Percentiles rank a stretch among this genome's conserved stretches.
Conservation (phyloP, 2,113 vertebrate genomes). For the Romanogobio albipinnatus region DNA sequence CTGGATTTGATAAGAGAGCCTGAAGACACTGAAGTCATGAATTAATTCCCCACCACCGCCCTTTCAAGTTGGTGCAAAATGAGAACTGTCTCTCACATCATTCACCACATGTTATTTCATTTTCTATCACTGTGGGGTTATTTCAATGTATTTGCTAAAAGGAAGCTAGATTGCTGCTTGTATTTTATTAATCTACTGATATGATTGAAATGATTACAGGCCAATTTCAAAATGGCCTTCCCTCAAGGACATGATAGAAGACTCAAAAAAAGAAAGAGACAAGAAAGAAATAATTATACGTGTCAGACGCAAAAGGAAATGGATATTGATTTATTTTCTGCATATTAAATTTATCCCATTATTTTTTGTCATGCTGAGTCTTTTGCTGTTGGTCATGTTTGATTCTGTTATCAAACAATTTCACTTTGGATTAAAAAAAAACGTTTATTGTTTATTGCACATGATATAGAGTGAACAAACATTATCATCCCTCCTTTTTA, state of each 20-base stretch:
- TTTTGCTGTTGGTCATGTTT: constrained; percentile 35
- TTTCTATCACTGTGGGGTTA: constrained; percentile 47
- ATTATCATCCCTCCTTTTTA: background rate
- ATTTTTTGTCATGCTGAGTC: constrained; percentile 38
- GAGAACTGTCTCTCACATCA: constrained; percentile 59
- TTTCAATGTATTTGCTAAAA: constrained; percentile 61
- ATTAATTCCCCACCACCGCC: constrained; percentile 50
- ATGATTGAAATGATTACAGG: constrained; percentile 59
- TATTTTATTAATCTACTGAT: constrained; percentile 60
- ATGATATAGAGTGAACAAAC: background rate
- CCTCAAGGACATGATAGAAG: constrained; percentile 41
- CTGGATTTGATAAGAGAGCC: constrained; percentile 66
- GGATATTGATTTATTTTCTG: constrained; percentile 54
- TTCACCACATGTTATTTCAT: constrained; percentile 47
- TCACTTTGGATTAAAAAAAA: constrained; percentile 19
- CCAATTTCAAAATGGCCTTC: constrained; percentile 50
- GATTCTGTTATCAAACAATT: constrained; percentile 50
- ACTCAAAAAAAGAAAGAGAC: constrained; percentile 34
- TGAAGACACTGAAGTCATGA: constrained; percentile 57
- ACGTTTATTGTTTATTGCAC: background rate
- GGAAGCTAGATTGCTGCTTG: constrained; percentile 48
- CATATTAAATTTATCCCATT: constrained; percentile 55
- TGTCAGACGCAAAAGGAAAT: constrained; percentile 49
- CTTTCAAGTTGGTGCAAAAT: constrained; percentile 61
- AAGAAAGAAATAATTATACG: constrained; percentile 50